Evolutionary conservation across 1,140 invertebrate species (phyloP).

Genomic region (Brachionus asplanchnoidis): DNA sequence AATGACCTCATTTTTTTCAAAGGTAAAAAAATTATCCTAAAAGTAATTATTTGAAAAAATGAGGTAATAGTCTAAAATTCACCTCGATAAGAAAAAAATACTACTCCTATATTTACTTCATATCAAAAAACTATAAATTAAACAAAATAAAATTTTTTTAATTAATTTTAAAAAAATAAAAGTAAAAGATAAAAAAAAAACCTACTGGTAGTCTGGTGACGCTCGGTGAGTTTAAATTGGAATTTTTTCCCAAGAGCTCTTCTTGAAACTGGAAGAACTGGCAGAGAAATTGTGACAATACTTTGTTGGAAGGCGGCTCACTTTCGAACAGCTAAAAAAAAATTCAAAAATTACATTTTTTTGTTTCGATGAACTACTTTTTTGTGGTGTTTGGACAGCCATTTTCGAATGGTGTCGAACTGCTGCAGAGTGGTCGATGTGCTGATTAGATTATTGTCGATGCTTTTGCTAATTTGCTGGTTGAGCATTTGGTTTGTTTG

Average conservation of each 20-base stretch:
- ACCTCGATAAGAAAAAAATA: background rate
- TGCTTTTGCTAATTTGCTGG: background rate
- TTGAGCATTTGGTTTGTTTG: constrained; percentile 5
- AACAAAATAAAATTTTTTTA: too few species aligned
- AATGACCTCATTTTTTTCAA: background rate
- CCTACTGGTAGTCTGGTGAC: constrained; percentile 20
- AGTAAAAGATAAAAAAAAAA: background rate
- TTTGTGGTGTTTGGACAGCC: constrained; percentile 24
- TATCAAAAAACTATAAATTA: too few species aligned
- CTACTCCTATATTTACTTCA: too few species aligned
- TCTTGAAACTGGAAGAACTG: constrained; percentile 39
- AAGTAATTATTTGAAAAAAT: background rate
- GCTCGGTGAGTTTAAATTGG: background rate
- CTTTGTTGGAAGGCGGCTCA: constrained; percentile 30
- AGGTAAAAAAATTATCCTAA: background rate
- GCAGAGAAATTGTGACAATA: background rate
- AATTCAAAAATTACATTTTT: background rate
- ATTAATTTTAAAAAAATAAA: background rate
- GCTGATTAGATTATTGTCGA: constrained; percentile 1
- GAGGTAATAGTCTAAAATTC: background rate
- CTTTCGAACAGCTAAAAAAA: constrained; percentile 17
- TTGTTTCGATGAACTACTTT: background rate
- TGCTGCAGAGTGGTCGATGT: constrained; percentile 14
- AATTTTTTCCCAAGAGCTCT: constrained; percentile 13
- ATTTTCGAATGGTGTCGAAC: constrained; percentile 32